Conservation (phyloP, 2,888 invertebrate species). For the Acleris literana region DNA sequence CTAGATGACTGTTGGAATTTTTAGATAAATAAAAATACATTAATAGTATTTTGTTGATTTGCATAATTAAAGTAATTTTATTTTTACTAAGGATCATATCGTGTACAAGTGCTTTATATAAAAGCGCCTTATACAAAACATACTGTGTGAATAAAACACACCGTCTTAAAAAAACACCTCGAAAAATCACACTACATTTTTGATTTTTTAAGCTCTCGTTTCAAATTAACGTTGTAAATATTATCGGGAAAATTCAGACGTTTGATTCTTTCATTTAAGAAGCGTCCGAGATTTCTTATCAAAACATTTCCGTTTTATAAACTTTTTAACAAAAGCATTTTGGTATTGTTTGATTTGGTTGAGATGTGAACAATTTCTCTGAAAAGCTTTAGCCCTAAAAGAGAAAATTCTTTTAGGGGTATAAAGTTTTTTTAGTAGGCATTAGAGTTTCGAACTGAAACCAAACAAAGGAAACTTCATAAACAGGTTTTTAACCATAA, state of each 20-base stretch:
- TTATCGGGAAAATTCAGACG: background rate
- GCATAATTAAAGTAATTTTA: too few species aligned
- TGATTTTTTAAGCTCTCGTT: constrained; percentile 2
- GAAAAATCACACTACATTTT: too few species aligned
- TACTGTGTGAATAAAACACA: too few species aligned
- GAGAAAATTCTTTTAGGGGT: constrained; percentile 7
- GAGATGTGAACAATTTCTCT: constrained; percentile 23
- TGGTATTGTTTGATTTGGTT: constrained; percentile 14
- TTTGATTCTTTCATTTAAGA: constrained; percentile 6
- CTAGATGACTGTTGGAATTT: too few species aligned
- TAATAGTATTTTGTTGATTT: too few species aligned
- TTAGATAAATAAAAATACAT: too few species aligned
- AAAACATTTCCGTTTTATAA: constrained; percentile 19
- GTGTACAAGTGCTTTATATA: too few species aligned
- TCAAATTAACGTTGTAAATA: background rate
- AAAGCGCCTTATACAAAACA: too few species aligned
- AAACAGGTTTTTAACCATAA: background rate
- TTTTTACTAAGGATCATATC: too few species aligned
- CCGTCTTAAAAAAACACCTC: too few species aligned
- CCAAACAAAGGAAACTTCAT: constrained; percentile 5
- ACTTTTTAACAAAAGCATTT: constrained; percentile 22
- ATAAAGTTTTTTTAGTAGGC: background rate
- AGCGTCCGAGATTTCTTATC: constrained; percentile 14
- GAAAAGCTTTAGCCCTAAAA: constrained; percentile 23
- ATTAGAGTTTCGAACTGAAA: background rate